A percentile compares a stretch with the other conserved stretches of the same genome.
Conservation (phyloP, 2,113 vertebrate genomes). For the Motacilla alba region DNA sequence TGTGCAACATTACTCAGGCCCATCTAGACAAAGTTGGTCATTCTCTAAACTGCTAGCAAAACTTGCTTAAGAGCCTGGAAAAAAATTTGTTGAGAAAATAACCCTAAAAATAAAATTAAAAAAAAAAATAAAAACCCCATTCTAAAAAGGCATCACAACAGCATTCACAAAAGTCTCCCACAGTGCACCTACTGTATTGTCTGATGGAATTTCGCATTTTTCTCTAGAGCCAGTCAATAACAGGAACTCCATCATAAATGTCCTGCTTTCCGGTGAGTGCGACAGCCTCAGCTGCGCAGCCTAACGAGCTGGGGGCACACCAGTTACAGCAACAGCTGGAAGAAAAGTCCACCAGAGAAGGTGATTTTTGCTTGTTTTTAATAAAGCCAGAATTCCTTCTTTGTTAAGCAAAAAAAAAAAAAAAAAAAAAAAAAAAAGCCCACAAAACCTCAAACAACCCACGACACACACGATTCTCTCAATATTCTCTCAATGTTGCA, state of each 20-base stretch:
- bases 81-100: background rate
- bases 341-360: slow-evolving; percentile 1
- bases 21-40: background rate
- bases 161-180: slow-evolving; percentile 13
- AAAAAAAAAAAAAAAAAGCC: background rate
- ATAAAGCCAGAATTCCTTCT: background rate
- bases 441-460: background rate
- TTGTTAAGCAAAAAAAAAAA: background rate
- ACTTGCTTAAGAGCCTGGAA: background rate
- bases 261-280: slow-evolving; percentile 80
- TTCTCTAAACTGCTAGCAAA: background rate
- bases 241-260: slow-evolving; percentile 94
- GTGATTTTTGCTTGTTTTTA: slow-evolving; percentile 35
- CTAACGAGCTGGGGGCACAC: slow-evolving; percentile 45
- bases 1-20: background rate
- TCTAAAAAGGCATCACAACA: slow-evolving; percentile 15
- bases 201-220: slow-evolving; percentile 61
- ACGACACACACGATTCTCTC: accelerated
- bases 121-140: background rate
- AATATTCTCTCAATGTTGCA: background rate
- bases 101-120: background rate
- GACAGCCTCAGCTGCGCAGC: slow-evolving; percentile 69
- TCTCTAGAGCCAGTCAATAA: slow-evolving; percentile 82
- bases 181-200: slow-evolving; percentile 57
- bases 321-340: slow-evolving; percentile 68